A percentile compares a stretch with the other conserved stretches of the same genome.
Evolutionary conservation across 2,888 invertebrate species (phyloP).

Genomic region (Dromius quadrimaculatus): DNA sequence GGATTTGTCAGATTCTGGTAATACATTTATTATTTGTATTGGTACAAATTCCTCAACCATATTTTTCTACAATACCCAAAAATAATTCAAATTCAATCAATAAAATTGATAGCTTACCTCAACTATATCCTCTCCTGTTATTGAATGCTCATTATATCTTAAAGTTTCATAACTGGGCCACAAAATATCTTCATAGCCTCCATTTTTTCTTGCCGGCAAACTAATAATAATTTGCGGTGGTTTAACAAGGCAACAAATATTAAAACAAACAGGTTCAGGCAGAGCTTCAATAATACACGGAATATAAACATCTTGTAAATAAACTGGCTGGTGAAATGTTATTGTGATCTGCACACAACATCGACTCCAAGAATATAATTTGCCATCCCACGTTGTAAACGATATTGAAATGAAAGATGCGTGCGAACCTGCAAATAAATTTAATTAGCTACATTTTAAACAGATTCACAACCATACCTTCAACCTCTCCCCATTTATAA

Average conservation of each 20-base stretch:
- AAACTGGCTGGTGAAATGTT: not conserved
- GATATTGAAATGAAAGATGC: not conserved
- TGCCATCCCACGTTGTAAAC: not conserved
- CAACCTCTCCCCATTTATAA: not conserved
- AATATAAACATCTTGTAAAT: not conserved
- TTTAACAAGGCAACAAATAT: not conserved
- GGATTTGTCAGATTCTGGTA: not conserved
- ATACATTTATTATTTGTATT: not conserved
- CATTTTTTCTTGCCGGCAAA: not conserved
- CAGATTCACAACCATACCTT: not conserved
- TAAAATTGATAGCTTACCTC: not conserved
- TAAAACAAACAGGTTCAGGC: too few relatives aligned
- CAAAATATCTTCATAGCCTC: not conserved
- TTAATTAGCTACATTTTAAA: not conserved
- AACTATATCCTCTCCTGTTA: too few relatives aligned
- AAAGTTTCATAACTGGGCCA: constrained; percentile 1
- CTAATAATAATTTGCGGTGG: not conserved
- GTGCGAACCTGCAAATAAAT: not conserved
- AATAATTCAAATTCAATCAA: not conserved
- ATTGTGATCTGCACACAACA: not conserved
- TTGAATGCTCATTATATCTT: not conserved
- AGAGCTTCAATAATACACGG: not conserved
- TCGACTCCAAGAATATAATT: not conserved
- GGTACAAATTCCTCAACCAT: not conserved
- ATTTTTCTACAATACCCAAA: not conserved